Conservation (phyloP, 1,140 invertebrate species). For the Trachymyrmex cornetzi region DNA sequence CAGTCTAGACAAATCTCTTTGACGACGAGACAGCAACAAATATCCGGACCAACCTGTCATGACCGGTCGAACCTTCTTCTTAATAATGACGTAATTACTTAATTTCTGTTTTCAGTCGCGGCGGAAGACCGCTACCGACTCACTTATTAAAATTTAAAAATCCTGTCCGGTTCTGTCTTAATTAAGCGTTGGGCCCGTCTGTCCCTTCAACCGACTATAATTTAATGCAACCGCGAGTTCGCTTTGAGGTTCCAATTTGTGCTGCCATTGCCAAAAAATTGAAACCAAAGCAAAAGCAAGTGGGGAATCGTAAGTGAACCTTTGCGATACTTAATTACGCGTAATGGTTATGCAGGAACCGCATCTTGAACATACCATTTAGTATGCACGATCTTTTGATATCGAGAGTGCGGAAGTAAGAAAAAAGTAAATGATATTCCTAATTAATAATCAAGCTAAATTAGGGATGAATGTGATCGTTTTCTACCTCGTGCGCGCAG, state of each 20-base stretch:
- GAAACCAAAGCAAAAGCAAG: not conserved
- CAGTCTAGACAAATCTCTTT: slow-evolving; percentile 61
- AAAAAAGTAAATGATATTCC: slow-evolving; percentile 31
- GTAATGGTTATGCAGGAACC: slow-evolving; percentile 20
- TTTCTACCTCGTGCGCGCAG: slow-evolving; percentile 37
- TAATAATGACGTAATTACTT: slow-evolving; percentile 82
- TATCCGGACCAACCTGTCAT: slow-evolving; percentile 48
- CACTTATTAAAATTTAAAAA: slow-evolving; percentile 76
- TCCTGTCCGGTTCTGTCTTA: slow-evolving; percentile 42
- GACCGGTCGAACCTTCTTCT: slow-evolving; percentile 55
- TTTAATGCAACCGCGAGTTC: slow-evolving; percentile 31
- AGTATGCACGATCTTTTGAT: not conserved
- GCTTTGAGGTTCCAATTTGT: slow-evolving; percentile 30
- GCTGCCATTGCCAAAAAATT: not conserved
- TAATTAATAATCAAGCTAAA: slow-evolving; percentile 48
- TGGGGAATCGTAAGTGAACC: slow-evolving; percentile 4
- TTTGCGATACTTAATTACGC: slow-evolving; percentile 41
- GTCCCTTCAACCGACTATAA: not conserved
- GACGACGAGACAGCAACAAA: slow-evolving; percentile 53
- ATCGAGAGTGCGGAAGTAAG: not conserved
- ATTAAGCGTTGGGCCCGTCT: slow-evolving; percentile 58
- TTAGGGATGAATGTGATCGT: slow-evolving; percentile 27
- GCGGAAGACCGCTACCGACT: slow-evolving; percentile 36
- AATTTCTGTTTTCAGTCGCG: slow-evolving; percentile 81
- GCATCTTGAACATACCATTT: not conserved